Percentiles rank a stretch among this genome's conserved stretches.
Conservation (phyloP, 2,888 invertebrate genomes). For the Tortrix viridana region DNA sequence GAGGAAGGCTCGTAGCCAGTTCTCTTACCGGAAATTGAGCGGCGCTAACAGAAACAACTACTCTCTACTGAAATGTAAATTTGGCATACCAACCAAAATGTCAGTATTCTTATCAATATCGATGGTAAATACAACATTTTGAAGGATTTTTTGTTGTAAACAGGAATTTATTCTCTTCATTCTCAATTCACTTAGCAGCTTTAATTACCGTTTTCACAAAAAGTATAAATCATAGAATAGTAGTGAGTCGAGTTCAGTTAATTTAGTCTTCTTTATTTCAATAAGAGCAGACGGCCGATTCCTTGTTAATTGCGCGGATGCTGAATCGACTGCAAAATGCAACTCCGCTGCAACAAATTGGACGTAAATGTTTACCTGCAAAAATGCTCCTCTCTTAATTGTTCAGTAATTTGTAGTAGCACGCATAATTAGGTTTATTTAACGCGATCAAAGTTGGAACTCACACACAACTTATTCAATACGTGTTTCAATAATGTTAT, state of each 20-base stretch:
- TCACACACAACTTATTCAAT: neutral
- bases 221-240: constrained; percentile 16
- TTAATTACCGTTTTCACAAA: constrained; percentile 28
- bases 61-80: neutral
- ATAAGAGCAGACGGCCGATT: constrained; percentile 68
- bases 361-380: constrained; percentile 66
- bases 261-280: constrained; percentile 69
- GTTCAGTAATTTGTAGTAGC: constrained; percentile 60
- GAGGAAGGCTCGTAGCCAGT: constrained; percentile 23
- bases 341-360: constrained; percentile 51
- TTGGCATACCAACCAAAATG: neutral
- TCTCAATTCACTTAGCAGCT: constrained; percentile 7
- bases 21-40: neutral
- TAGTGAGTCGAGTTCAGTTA: constrained; percentile 46
- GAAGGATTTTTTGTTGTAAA: neutral
- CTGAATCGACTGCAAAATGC: constrained; percentile 48
- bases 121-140: too few species aligned
- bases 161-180: neutral
- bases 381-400: constrained; percentile 68
- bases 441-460: neutral
- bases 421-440: constrained; percentile 18
- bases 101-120: too few species aligned
- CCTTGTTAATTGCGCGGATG: constrained; percentile 73
- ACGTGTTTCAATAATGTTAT: neutral
- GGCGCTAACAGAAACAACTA: neutral